Percentiles rank a stretch among this genome's conserved stretches.
Conservation (phyloP, 2,888 invertebrate species). For the Cyrtodaria siliqua region DNA sequence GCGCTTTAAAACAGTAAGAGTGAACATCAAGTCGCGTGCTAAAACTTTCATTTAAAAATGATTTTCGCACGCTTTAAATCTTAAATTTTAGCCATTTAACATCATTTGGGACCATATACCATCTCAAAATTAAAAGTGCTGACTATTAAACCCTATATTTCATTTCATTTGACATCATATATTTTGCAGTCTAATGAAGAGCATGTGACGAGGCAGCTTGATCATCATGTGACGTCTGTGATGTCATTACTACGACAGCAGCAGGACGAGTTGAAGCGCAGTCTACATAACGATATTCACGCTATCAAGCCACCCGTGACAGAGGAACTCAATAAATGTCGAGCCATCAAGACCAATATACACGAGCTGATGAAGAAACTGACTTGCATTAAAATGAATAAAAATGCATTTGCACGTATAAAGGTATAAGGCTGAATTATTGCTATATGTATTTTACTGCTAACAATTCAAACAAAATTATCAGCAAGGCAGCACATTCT, state of each 20-base stretch:
- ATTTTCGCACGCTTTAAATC: background rate
- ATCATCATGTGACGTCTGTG: slow-evolving; percentile 37
- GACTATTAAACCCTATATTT: background rate
- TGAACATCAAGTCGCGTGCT: no score
- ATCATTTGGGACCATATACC: no score
- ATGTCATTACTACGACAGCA: slow-evolving; percentile 50
- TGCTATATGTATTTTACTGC: no score
- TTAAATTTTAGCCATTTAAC: no score
- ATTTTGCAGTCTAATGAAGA: slow-evolving; percentile 27
- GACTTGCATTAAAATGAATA: slow-evolving; percentile 53
- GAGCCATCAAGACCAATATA: slow-evolving; percentile 45
- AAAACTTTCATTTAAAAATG: no score
- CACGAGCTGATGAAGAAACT: slow-evolving; percentile 65
- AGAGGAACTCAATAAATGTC: slow-evolving; percentile 60
- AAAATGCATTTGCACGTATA: slow-evolving; percentile 56
- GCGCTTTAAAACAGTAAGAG: no score
- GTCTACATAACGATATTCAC: slow-evolving; percentile 47
- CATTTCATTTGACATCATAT: background rate
- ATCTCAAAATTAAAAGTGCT: no score
- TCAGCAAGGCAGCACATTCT: no score
- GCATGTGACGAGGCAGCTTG: slow-evolving; percentile 42
- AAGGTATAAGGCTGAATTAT: no score
- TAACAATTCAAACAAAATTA: no score
- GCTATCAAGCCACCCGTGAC: slow-evolving; percentile 48
- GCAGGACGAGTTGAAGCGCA: slow-evolving; percentile 55